Evolutionary conservation across 2,113 vertebrate genomes (phyloP).

Genomic region (Microtus montanus): DNA sequence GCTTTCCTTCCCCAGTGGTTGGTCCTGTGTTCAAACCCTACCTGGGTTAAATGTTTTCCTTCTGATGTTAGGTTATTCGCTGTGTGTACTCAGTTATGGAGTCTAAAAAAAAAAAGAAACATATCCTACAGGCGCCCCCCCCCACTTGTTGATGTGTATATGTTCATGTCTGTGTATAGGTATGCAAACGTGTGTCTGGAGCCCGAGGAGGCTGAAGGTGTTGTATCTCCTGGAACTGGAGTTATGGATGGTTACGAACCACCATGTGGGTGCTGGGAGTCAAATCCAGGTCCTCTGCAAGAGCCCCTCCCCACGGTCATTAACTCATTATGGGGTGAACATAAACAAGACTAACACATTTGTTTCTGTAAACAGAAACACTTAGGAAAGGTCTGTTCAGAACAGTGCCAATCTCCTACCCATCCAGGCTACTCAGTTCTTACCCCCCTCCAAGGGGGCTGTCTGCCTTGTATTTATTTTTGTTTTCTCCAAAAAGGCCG

Average conservation of each 20-base stretch:
- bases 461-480: background rate
- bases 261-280: background rate
- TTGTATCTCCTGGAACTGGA: background rate
- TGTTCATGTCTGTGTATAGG: background rate
- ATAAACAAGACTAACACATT: slow-evolving; percentile 30
- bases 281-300: background rate
- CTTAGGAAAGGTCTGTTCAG: background rate
- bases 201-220: background rate
- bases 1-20: background rate
- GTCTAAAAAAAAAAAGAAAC: background rate
- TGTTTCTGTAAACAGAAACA: background rate
- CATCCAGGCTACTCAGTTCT: background rate
- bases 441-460: background rate
- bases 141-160: background rate
- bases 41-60: background rate
- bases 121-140: background rate
- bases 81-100: background rate
- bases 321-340: background rate
- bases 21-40: slow-evolving; percentile 29
- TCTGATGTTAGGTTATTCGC: background rate
- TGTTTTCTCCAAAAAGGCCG: background rate
- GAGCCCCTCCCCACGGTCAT: background rate
- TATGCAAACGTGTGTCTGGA: background rate
- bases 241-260: background rate
- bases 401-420: background rate